Percentiles rank a stretch among this genome's conserved stretches.
phyloP scores from a whole-genome alignment of 2,113 vertebrate genomes.

The Ictalurus furcatus region DNA sequence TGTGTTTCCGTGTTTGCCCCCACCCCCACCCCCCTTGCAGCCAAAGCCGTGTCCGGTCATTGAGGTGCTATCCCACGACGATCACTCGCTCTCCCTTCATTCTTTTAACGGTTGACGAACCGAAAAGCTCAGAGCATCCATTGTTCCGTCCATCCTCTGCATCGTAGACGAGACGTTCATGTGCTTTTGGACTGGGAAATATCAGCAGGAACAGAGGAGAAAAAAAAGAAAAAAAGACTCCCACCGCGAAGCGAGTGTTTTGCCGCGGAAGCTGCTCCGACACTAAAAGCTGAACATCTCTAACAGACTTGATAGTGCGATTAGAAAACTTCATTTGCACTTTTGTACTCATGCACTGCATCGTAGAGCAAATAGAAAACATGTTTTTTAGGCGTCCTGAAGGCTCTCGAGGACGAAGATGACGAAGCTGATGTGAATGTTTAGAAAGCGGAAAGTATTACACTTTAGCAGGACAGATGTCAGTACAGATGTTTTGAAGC shows the following conservation, averaged over 20 bases:
- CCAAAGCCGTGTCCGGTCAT: conserved; percentile 87
- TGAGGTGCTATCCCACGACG: conserved; percentile 73
- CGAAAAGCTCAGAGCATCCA: conserved; percentile 35
- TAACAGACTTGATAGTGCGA: conserved; percentile 67
- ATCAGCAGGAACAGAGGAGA: neutral
- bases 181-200: conserved; percentile 49
- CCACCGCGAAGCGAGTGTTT: conserved; percentile 31
- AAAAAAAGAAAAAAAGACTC: conserved; percentile 36
- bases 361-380: conserved; percentile 70
- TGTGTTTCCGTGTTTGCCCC: neutral
- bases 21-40: conserved; percentile 64
- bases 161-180: conserved; percentile 52
- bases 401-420: conserved; percentile 61
- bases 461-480: conserved; percentile 49
- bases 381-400: conserved; percentile 58
- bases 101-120: conserved; percentile 49
- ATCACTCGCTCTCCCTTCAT: conserved; percentile 31
- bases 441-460: conserved; percentile 57
- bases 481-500: conserved; percentile 58
- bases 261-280: conserved; percentile 56
- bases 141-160: conserved; percentile 36
- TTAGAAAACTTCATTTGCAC: conserved; percentile 77
- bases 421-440: conserved; percentile 13
- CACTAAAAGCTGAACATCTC: conserved; percentile 45
- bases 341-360: conserved; percentile 80